phyloP scores from a whole-genome alignment of 2,888 invertebrate genomes.

The Meandrusa payeni region DNA sequence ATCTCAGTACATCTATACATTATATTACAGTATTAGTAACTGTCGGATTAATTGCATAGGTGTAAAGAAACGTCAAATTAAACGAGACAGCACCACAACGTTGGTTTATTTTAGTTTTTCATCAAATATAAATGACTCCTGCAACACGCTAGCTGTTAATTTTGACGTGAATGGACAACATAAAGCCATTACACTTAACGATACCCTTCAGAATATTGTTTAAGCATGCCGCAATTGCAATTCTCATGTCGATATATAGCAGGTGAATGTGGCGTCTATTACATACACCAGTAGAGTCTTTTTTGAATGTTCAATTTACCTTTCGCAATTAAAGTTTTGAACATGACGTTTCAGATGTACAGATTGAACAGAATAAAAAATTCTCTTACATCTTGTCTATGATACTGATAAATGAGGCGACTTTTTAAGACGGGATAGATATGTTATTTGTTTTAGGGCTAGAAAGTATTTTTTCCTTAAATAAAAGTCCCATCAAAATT shows the following conservation, averaged over 20 bases:
- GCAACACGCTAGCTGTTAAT: conserved; percentile 16
- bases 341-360: too few species aligned
- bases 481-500: too few species aligned
- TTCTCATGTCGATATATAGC: conserved; percentile 2
- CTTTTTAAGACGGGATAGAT: too few species aligned
- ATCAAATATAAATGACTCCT: conserved; percentile 17
- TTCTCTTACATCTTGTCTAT: too few species aligned
- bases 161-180: conserved; percentile 13
- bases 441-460: too few species aligned
- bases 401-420: too few species aligned
- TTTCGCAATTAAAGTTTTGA: too few species aligned
- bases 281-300: neutral
- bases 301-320: too few species aligned
- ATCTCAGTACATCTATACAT: too few species aligned
- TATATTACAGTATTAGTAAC: too few species aligned
- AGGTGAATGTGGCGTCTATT: neutral
- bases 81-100: conserved; percentile 2
- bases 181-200: conserved; percentile 22
- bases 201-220: conserved; percentile 18
- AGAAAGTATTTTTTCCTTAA: too few species aligned
- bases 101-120: conserved; percentile 7
- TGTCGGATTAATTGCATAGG: conserved; percentile 3
- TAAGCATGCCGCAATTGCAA: conserved; percentile 1
- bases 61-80: conserved; percentile 3
- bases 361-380: too few species aligned